Base-by-base conservation (phyloP, 2,113 vertebrate genomes). In the Pedetes capensis region DNA sequence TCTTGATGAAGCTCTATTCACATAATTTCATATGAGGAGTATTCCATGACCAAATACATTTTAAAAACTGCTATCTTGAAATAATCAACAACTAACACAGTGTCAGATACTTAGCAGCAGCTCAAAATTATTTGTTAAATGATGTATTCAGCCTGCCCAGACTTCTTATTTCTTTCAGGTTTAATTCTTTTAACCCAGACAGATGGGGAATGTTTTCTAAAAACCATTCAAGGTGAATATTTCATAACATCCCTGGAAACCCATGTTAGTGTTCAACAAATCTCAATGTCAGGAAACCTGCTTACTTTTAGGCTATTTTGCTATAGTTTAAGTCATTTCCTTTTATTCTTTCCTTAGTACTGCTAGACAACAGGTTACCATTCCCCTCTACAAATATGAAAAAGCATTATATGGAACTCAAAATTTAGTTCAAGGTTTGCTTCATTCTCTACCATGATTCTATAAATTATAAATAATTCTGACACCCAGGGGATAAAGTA, bases 201-300 rank as follows among this genome's bases (percentile, higher is more conserved):
- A 81, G 44, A 91, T 72, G 29, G 20, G 63, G 76, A 87, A 72
- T 4, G 2, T 88, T 95, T 96, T 94, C 57, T 83, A 89, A 96
- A 95, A 89, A 86, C 11, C 87, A 53, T 71, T 49, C 55, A 86
- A 91, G 49, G 34, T 80, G 92, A 94, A 71, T 66, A 75, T 80
- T 95, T 95, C 39, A 84, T 92, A 89, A 89, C 42, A 68, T 87
- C 75, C 75, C 84, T 87, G 59, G 44, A 92, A 80, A 80, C 32
- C 69, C 47, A 64, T 47, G 44, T 82, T 83, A 96, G 20, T 89
- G 29, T 89, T 69, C 80, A 86, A 91, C n/a, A 85, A 92, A 89
- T 83, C 81, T 96, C 93, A 96, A 75, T 95, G 71, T 90, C 93
- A 96, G 93, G 94, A 96, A 96, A 84, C 20, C 94, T 95, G 49